Evolutionary conservation across 2,888 invertebrate species (phyloP).

Genomic region (Xestia xanthographa): DNA sequence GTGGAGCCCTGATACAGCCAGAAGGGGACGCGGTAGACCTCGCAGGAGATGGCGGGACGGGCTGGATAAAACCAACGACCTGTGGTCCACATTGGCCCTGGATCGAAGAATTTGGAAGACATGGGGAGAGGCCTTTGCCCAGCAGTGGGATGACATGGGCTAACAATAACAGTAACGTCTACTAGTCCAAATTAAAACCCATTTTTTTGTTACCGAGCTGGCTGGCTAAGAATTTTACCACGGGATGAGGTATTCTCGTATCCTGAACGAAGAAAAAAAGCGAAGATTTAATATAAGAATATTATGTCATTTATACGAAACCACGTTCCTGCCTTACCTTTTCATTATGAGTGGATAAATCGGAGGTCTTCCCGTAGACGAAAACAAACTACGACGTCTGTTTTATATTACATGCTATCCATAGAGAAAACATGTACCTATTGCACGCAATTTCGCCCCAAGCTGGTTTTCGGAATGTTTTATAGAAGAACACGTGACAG

Average conservation of each 20-base stretch:
- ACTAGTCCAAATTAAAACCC: not conserved
- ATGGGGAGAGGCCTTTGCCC: too few species aligned
- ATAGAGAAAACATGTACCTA: conserved; percentile 1
- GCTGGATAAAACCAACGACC: too few species aligned
- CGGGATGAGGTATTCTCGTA: not conserved
- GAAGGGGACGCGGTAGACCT: too few species aligned
- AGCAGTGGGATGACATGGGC: too few species aligned
- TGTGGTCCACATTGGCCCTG: too few species aligned
- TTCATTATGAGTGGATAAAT: conserved; percentile 3
- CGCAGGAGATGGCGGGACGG: too few species aligned
- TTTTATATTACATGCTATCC: conserved; percentile 16
- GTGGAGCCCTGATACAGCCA: too few species aligned
- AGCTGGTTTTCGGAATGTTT: not conserved
- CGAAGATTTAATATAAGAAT: not conserved
- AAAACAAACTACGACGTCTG: conserved; percentile 23
- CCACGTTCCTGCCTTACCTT: not conserved
- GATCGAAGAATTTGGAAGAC: too few species aligned
- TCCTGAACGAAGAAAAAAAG: not conserved
- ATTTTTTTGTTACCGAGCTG: not conserved
- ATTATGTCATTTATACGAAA: conserved; percentile 10
- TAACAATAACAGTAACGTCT: too few species aligned
- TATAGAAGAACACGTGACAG: conserved; percentile 15
- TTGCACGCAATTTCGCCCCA: conserved; percentile 23
- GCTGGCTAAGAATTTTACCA: not conserved
- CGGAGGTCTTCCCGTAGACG: conserved; percentile 3